phyloP scores from a whole-genome alignment of 2,797 vertebrate species.

The Gambelia wislizenii region DNA sequence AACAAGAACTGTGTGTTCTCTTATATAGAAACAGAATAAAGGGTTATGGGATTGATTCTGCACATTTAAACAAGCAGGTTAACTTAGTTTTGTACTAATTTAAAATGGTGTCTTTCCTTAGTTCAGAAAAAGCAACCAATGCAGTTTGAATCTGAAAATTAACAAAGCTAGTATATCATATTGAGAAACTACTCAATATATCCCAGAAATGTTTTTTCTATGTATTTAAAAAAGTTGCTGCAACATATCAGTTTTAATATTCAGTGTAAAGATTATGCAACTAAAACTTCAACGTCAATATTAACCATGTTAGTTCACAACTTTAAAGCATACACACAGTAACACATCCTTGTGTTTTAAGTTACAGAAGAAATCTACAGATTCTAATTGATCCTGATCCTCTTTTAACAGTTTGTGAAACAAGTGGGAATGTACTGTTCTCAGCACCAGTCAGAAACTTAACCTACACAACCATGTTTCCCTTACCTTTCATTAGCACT shows the following conservation, averaged over 20 bases:
- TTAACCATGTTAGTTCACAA: neutral
- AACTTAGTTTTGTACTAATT: neutral
- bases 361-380: neutral
- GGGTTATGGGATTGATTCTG: too few relatives aligned
- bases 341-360: neutral
- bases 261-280: neutral
- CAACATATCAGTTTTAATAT: neutral
- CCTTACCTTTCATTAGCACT: constrained; percentile 9
- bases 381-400: constrained; percentile 5
- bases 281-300: neutral
- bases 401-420: neutral
- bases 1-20: neutral
- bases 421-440: neutral
- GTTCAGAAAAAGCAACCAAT: constrained; percentile 5
- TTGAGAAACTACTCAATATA: neutral
- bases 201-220: neutral
- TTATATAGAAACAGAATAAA: neutral
- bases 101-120: neutral
- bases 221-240: neutral
- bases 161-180: neutral
- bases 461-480: constrained; percentile 10
- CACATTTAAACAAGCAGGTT: neutral
- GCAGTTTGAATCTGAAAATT: neutral
- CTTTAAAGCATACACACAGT: constrained; percentile 2
- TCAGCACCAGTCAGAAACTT: constrained; percentile 4